Base-by-base conservation (phyloP, 2,888 invertebrate species). In the Glyphotaelius pellucidus region DNA sequence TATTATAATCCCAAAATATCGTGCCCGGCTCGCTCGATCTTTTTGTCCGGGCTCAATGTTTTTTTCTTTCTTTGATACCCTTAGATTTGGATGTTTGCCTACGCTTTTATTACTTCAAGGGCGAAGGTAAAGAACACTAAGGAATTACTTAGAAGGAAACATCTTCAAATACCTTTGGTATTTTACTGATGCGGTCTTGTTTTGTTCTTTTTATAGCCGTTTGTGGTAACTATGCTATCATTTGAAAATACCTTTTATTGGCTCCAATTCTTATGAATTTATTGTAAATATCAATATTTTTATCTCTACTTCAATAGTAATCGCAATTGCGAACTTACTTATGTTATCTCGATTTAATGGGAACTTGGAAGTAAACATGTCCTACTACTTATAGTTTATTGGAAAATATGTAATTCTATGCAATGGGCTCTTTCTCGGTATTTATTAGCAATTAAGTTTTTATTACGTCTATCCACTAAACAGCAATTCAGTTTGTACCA, bases 21-120 rank as follows among this genome's bases (percentile, higher is more conserved):
- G 91, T 88, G 88, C 88, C 52, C 67, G 88, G 88, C 90, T 84
- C 87, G 92, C 87, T 89, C 90, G 93, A 88, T 89, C 92, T 90
- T 92, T 91, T 93, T 93, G 93, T 93, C 83, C 91, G 91, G 90
- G 89, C 83, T 90, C 92, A 83, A 80, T 90, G 83, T 86, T 84
- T 92, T 87, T 89, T 89, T 67, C 84, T 90, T 90, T 83, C 42
- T 90, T 52, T 90, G 83, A 38, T 80, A 80, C 31, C 38, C 79
- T 91, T 42, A 47, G 80, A 87, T 80, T 91, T 91, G 91, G 80
- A 79, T 86, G 85, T 91, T 52, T 90, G 83, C 83, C 90, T 81
- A 83, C 79, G 80, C 38, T 25, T 80, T 80, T 80, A 38, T 80
- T 52, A 80, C 80, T 35, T 90, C 90, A 90, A 90, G 83, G 90